Percentiles rank a stretch among this genome's conserved stretches.
Evolutionary conservation across 2,113 vertebrate species (phyloP).

Genomic region (Crotalus tigris): DNA sequence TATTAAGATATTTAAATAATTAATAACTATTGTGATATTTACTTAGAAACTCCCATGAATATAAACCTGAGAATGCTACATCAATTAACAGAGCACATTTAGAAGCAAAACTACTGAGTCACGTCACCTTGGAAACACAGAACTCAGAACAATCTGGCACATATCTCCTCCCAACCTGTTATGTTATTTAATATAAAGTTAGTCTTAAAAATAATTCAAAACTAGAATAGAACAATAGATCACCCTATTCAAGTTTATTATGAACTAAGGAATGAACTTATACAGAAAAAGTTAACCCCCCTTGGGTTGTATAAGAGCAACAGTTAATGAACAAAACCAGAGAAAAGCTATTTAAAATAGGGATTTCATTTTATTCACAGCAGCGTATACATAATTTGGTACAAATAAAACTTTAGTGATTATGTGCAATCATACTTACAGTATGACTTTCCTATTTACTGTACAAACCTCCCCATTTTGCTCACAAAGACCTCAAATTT

Average conservation of each 20-base stretch:
- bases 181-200: conserved; percentile 38
- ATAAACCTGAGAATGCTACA: conserved; percentile 20
- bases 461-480: background rate
- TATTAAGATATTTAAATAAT: background rate
- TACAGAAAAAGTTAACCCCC: background rate
- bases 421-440: background rate
- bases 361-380: background rate
- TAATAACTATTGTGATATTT: background rate
- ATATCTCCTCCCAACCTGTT: background rate
- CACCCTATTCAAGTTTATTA: conserved; percentile 7
- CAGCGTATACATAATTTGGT: background rate
- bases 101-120: conserved; percentile 27
- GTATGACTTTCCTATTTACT: background rate
- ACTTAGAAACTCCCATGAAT: background rate
- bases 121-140: conserved; percentile 36
- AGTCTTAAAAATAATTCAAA: conserved; percentile 22
- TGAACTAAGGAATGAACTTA: background rate
- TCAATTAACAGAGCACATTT: conserved; percentile 12
- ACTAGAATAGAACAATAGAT: conserved; percentile 11
- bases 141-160: background rate
- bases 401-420: background rate
- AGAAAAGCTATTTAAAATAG: conserved; percentile 5
- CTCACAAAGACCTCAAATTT: conserved; percentile 12
- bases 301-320: background rate
- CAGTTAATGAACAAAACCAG: background rate